phyloP scores from a whole-genome alignment of 2,888 invertebrate genomes.

The Digitonthophagus gazella region DNA sequence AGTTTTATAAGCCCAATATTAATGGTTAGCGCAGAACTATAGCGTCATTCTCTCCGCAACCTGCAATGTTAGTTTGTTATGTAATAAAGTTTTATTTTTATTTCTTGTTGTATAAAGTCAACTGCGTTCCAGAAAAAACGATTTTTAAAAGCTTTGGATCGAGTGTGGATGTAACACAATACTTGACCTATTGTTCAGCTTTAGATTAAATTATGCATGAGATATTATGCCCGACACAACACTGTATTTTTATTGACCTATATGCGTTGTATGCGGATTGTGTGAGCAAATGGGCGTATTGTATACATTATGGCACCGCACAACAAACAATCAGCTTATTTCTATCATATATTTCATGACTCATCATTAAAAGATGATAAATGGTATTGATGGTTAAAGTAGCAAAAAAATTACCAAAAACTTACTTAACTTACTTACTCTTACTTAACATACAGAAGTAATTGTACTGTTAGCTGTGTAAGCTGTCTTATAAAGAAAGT shows the following conservation, averaged over 20 bases:
- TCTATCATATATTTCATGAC: neutral
- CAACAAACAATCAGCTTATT: neutral
- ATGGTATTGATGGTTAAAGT: neutral
- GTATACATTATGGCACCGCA: neutral
- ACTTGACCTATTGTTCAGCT: neutral
- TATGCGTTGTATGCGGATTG: neutral
- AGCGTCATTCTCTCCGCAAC: neutral
- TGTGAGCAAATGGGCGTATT: neutral
- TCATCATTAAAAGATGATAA: neutral
- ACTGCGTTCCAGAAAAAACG: too few species aligned
- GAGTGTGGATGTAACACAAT: neutral
- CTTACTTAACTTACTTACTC: too few species aligned
- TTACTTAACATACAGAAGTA: too few species aligned
- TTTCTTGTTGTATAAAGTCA: too few species aligned
- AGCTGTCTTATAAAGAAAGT: too few species aligned
- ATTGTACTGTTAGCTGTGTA: too few species aligned
- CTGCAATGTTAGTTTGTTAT: neutral
- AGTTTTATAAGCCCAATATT: conserved; percentile 33
- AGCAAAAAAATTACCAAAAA: too few species aligned
- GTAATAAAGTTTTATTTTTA: neutral
- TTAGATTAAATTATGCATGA: neutral
- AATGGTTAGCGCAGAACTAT: neutral
- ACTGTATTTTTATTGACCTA: neutral
- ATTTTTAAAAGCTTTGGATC: too few species aligned
- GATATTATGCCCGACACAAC: neutral